Conservation (phyloP, 2,888 invertebrate genomes). For the Cephus runcator region DNA sequence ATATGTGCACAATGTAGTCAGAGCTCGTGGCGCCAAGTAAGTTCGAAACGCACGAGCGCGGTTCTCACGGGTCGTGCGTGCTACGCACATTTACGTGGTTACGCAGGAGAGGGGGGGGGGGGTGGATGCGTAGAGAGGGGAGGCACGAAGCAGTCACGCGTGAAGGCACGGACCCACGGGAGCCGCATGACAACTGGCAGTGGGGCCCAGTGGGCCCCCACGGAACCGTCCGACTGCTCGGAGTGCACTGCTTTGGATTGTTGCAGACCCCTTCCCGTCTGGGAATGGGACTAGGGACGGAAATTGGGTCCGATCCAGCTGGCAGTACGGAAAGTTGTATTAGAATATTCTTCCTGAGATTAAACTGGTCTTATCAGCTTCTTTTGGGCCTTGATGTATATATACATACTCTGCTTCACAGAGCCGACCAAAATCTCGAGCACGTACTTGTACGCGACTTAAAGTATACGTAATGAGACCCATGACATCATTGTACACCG, state of each 20-base stretch:
- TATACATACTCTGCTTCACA: neutral
- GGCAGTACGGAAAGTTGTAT: neutral
- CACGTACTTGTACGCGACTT: neutral
- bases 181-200: constrained; percentile 45
- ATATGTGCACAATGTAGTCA: neutral
- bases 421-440: neutral
- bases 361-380: neutral
- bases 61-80: constrained; percentile 46
- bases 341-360: neutral
- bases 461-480: neutral
- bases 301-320: neutral
- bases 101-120: constrained; percentile 13
- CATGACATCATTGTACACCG: neutral
- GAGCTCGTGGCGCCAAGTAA: constrained; percentile 34
- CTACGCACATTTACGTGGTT: constrained; percentile 16
- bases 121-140: constrained; percentile 11
- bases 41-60: constrained; percentile 37
- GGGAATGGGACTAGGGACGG: neutral
- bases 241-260: neutral
- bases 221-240: neutral
- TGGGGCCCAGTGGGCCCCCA: constrained; percentile 12
- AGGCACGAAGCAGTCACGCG: constrained; percentile 38
- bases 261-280: neutral
- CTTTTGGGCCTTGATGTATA: neutral
- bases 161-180: constrained; percentile 43